Conservation (phyloP, 2,113 vertebrate genomes). For the Gobio gobio region DNA sequence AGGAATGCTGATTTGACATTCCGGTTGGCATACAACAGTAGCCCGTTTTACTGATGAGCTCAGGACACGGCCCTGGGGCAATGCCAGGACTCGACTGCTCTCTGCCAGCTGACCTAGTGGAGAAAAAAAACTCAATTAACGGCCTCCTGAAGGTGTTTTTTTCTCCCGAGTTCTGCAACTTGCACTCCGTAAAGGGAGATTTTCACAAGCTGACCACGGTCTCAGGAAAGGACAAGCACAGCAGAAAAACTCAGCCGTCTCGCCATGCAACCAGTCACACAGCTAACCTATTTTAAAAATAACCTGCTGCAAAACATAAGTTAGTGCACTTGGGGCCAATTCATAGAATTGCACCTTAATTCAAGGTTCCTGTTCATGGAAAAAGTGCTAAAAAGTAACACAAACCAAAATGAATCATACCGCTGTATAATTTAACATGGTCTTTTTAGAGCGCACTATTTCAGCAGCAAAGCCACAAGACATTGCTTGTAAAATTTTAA, state of each 20-base stretch:
- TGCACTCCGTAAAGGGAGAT: conserved; percentile 4
- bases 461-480: conserved; percentile 60
- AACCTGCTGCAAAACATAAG: conserved; percentile 11
- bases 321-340: not conserved
- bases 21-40: conserved; percentile 1
- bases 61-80: conserved; percentile 15
- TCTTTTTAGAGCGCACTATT: conserved; percentile 53
- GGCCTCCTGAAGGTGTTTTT: conserved; percentile 26
- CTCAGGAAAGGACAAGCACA: conserved; percentile 23
- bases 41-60: conserved; percentile 37
- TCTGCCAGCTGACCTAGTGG: conserved; percentile 37
- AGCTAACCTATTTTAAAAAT: conserved; percentile 43
- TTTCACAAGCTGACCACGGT: conserved; percentile 5
- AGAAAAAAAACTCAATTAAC: conserved; percentile 27
- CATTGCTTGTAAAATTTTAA: conserved; percentile 70
- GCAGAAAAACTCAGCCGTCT: conserved; percentile 35
- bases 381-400: conserved; percentile 25
- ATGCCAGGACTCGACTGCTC: conserved; percentile 12
- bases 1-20: conserved; percentile 57
- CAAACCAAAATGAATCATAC: conserved; percentile 40
- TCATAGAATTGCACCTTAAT: conserved; percentile 14
- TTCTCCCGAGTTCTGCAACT: conserved; percentile 19
- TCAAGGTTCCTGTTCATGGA: conserved; percentile 11
- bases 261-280: not conserved
- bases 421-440: conserved; percentile 63